Conservation (phyloP, 2,797 vertebrate species). For the Gymnopithys bicolor region DNA sequence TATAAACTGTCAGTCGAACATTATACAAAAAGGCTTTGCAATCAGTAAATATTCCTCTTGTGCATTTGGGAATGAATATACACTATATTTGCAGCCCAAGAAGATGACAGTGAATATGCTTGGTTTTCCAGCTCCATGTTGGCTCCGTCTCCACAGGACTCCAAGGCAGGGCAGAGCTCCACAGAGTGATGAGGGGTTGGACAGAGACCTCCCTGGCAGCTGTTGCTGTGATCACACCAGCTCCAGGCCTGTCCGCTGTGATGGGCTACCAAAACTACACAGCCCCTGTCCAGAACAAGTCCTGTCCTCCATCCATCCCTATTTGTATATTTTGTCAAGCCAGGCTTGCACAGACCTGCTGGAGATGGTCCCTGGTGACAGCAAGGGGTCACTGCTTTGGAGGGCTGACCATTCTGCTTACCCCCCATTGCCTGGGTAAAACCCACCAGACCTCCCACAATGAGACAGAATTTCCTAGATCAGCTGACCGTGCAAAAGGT, state of each 20-base stretch:
- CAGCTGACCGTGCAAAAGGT: fast-evolving
- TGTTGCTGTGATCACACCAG: not conserved
- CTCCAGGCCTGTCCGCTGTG: not conserved
- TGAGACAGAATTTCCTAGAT: not conserved
- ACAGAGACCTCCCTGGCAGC: not conserved
- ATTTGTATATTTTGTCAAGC: not conserved
- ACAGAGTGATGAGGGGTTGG: not conserved
- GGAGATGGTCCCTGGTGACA: not conserved
- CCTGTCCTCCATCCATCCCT: not conserved
- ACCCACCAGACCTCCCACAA: not conserved
- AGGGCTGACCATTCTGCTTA: not conserved
- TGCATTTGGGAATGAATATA: not conserved
- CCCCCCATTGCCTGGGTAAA: not conserved
- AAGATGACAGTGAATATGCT: not conserved
- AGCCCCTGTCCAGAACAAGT: not conserved
- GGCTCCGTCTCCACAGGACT: not conserved
- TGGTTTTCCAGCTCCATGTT: not conserved
- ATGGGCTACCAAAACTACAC: not conserved
- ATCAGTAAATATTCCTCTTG: not conserved
- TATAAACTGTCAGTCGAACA: not conserved
- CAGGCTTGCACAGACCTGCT: not conserved
- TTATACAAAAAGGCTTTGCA: not conserved
- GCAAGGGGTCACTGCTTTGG: not conserved
- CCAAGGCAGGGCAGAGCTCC: not conserved
- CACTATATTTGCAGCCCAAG: not conserved